Percentiles rank a stretch among this genome's conserved stretches.
These are phyloP conservation scores for Pseudanteris insignis DNA, from an alignment of 2,888 invertebrate species.

Conservation along the genomic window DNA sequence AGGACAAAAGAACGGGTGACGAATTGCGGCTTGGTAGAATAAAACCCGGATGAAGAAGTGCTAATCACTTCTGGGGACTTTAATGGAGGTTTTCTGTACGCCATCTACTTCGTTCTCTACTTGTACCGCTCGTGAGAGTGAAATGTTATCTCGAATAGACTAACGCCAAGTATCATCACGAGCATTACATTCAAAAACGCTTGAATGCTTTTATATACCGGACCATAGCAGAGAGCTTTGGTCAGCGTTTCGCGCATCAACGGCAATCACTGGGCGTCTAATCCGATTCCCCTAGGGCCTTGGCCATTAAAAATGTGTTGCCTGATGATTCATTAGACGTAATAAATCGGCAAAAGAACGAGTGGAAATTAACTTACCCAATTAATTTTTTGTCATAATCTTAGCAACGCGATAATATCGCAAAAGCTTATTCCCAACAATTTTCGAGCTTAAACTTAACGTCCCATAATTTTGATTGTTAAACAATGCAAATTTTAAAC, in stretches of 20 bases:
- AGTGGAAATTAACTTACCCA: too few species aligned
- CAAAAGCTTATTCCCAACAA: too few species aligned
- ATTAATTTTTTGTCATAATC: too few species aligned
- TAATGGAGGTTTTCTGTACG: constrained; percentile 67
- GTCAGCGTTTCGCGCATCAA: constrained; percentile 15
- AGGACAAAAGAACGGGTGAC: constrained; percentile 19
- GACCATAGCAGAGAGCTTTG: constrained; percentile 17
- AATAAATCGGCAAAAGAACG: too few species aligned
- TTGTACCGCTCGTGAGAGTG: constrained; percentile 58
- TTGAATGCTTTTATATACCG: constrained; percentile 42
- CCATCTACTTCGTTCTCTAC: constrained; percentile 66
- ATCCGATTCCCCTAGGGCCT: constrained; percentile 21
- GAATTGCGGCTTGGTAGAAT: constrained; percentile 41
- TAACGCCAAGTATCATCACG: constrained; percentile 60
- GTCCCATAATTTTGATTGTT: too few species aligned
- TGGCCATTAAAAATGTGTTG: constrained; percentile 9
- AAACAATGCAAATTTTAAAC: too few species aligned
- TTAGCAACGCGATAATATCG: too few species aligned
- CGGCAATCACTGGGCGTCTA: constrained; percentile 6
- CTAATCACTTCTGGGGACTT: constrained; percentile 67
- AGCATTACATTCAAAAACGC: constrained; percentile 62
- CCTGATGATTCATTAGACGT: constrained; percentile 8
- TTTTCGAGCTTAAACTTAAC: too few species aligned
- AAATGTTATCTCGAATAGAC: constrained; percentile 60
- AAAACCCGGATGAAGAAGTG: constrained; percentile 53